phyloP scores from a whole-genome alignment of 2,888 invertebrate species.

The Hemaris fuciformis region DNA sequence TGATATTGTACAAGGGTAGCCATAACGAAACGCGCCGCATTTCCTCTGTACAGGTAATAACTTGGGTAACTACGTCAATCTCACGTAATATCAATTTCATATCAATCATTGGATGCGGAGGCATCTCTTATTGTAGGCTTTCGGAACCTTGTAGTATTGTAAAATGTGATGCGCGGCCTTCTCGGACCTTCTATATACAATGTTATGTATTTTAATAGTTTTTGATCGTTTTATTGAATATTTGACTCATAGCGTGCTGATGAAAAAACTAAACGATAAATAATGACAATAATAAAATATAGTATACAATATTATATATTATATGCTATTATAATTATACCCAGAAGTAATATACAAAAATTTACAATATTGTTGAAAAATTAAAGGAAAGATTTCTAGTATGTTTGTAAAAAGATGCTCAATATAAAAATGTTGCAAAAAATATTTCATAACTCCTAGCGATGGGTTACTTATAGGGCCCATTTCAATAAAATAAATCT shows the following conservation, averaged over 20 bases:
- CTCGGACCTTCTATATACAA: not conserved
- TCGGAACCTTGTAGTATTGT: constrained; percentile 1
- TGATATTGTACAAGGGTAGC: not conserved
- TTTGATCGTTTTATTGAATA: not conserved
- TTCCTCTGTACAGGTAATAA: constrained; percentile 13
- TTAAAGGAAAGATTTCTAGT: too few species aligned
- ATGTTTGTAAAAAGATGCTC: too few species aligned
- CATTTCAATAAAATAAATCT: too few species aligned
- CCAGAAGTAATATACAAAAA: too few species aligned
- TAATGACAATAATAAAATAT: too few species aligned
- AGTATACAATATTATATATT: too few species aligned
- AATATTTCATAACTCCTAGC: too few species aligned
- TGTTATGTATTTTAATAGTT: not conserved
- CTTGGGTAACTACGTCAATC: constrained; percentile 14
- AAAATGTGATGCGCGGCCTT: not conserved
- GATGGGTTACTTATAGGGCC: too few species aligned
- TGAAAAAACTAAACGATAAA: too few species aligned
- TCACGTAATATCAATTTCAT: constrained; percentile 76
- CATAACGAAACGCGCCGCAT: constrained; percentile 18
- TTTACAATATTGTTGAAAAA: too few species aligned
- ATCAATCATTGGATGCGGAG: constrained; percentile 48
- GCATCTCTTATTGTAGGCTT: not conserved
- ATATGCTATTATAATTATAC: too few species aligned
- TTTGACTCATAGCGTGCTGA: not conserved
- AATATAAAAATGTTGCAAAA: too few species aligned